phyloP scores from a whole-genome alignment of 2,113 vertebrate genomes.

The Centrocercus urophasianus region DNA sequence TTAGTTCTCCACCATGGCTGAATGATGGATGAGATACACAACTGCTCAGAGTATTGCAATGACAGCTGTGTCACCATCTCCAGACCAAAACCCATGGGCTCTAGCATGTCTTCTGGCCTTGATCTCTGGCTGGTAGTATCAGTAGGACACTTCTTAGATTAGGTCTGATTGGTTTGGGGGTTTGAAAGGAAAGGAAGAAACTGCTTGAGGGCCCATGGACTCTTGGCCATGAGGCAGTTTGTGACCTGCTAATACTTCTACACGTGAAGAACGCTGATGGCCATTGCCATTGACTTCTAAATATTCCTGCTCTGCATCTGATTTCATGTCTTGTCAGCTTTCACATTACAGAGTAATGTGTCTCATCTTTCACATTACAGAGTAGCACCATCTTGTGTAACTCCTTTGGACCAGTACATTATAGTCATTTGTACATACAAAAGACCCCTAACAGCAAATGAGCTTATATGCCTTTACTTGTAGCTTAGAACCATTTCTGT shows the following conservation, averaged over 20 bases:
- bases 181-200: neutral
- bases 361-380: neutral
- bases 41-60: neutral
- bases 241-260: neutral
- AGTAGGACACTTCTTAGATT: neutral
- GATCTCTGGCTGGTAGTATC: neutral
- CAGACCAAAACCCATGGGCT: fast-evolving
- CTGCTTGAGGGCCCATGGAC: neutral
- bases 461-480: neutral
- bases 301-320: neutral
- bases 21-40: fast-evolving
- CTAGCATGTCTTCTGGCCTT: neutral
- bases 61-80: neutral
- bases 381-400: neutral
- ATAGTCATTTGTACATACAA: neutral
- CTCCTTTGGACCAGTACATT: neutral
- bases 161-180: fast-evolving
- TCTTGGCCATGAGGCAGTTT: fast-evolving
- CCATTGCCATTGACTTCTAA: neutral
- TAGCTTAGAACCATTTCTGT: neutral
- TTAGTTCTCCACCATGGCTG: neutral
- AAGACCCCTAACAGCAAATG: neutral
- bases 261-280: neutral
- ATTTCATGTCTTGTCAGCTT: neutral
- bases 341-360: neutral